These are phyloP conservation scores for Rhogogaster chlorosoma DNA, from an alignment of 2,888 invertebrate species.

Conservation along the genomic window DNA sequence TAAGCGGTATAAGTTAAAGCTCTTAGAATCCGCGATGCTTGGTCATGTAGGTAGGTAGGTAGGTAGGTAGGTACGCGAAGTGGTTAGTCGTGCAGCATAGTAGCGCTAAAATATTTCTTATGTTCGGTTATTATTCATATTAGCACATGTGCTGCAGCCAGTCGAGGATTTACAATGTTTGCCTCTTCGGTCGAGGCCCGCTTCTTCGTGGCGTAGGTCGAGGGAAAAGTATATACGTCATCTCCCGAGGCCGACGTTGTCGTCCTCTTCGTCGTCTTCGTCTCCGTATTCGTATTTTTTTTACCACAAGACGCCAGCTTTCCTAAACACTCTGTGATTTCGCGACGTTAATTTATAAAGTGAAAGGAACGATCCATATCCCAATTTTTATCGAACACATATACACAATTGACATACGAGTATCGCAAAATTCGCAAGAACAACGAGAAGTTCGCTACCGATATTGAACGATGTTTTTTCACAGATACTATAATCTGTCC, in stretches of 20 bases:
- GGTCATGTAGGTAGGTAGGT: not conserved
- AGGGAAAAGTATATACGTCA: constrained; percentile 23
- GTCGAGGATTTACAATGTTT: constrained; percentile 64
- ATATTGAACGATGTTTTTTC: too few species aligned
- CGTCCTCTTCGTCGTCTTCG: not conserved
- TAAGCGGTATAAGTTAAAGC: not conserved
- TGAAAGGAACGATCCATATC: not conserved
- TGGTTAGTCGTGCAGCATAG: constrained; percentile 10
- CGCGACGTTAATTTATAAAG: not conserved
- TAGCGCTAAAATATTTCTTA: constrained; percentile 72
- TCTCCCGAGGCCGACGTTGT: not conserved
- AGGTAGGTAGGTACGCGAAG: not conserved
- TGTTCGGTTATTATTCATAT: constrained; percentile 75
- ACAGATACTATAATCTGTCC: too few species aligned
- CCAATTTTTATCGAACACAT: not conserved
- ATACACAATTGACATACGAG: too few species aligned
- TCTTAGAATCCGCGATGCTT: not conserved
- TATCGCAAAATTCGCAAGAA: too few species aligned
- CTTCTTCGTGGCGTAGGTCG: constrained; percentile 36
- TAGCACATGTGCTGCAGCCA: constrained; percentile 67
- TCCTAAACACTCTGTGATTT: not conserved
- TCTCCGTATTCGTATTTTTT: not conserved
- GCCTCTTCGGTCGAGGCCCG: constrained; percentile 47
- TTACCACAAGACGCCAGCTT: not conserved
- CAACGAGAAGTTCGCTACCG: too few species aligned